Percentiles rank a stretch among this genome's conserved stretches.
phyloP scores from a whole-genome alignment of 2,797 vertebrate genomes.

The Octomys mimax region DNA sequence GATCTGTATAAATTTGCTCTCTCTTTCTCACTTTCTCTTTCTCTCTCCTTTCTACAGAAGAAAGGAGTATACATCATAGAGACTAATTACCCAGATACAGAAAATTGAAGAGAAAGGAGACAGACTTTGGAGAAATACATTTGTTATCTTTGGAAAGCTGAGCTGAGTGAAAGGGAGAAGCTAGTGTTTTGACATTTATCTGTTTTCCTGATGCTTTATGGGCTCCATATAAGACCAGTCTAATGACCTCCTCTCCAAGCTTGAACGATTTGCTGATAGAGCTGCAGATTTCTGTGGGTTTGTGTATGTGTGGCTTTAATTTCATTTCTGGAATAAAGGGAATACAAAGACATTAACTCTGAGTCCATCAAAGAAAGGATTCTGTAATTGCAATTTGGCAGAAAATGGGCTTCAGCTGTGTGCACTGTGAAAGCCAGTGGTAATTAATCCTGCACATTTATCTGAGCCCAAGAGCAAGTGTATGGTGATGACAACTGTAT shows the following conservation, averaged over 20 bases:
- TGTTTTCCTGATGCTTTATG: conserved; percentile 75
- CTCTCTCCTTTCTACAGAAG: not conserved
- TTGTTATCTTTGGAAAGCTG: conserved; percentile 63
- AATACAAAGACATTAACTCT: conserved; percentile 76
- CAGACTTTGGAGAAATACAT: conserved; percentile 39
- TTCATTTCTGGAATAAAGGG: conserved; percentile 80
- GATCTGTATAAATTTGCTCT: not conserved
- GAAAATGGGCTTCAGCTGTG: conserved; percentile 39
- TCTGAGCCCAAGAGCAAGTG: conserved; percentile 59
- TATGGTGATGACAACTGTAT: not conserved
- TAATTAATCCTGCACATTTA: conserved; percentile 74
- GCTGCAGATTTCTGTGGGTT: conserved; percentile 55
- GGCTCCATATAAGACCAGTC: conserved; percentile 66
- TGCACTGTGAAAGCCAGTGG: conserved; percentile 45
- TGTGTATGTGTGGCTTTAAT: conserved; percentile 56
- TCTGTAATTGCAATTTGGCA: conserved; percentile 79
- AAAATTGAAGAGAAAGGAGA: conserved; percentile 54
- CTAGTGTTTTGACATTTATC: conserved; percentile 70
- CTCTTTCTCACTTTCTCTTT: not conserved
- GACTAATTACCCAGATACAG: not conserved
- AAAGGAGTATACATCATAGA: not conserved
- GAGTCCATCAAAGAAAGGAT: conserved; percentile 70
- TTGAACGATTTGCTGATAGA: conserved; percentile 64
- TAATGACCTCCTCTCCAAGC: conserved; percentile 65
- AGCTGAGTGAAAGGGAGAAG: conserved; percentile 45